Evolutionary conservation across 1,140 invertebrate species (phyloP).

Genomic region (Psix sp.): DNA sequence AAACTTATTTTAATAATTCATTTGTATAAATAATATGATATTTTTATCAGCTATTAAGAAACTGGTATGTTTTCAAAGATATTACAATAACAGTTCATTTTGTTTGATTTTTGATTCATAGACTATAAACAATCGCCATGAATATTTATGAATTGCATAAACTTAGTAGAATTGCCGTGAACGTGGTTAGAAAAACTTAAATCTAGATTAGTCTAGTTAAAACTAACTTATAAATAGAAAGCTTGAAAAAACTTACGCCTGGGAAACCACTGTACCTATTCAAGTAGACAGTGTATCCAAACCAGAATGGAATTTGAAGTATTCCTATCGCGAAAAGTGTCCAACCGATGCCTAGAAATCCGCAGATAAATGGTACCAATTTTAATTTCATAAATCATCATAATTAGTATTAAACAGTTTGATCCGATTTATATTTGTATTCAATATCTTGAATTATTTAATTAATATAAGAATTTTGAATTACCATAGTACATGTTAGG

Average conservation of each 20-base stretch:
- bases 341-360: constrained; percentile 78
- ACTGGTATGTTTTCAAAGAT: no score
- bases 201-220: constrained; percentile 6
- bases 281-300: constrained; percentile 71
- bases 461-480: neutral
- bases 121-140: no score
- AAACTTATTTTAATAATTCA: neutral
- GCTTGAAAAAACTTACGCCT: constrained; percentile 52
- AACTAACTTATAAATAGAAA: constrained; percentile 8
- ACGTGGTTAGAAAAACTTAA: no score
- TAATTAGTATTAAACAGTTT: no score
- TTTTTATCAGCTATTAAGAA: neutral
- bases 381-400: no score
- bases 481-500: constrained; percentile 21
- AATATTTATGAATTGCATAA: no score
- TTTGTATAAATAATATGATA: neutral
- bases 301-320: constrained; percentile 81
- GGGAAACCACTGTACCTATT: constrained; percentile 66
- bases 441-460: no score
- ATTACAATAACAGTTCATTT: no score
- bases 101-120: no score
- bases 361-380: constrained; percentile 47
- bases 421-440: no score
- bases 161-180: no score
- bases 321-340: constrained; percentile 77